Base-by-base conservation (phyloP, 1,140 invertebrate species). In the Scaptomyza pallida region DNA sequence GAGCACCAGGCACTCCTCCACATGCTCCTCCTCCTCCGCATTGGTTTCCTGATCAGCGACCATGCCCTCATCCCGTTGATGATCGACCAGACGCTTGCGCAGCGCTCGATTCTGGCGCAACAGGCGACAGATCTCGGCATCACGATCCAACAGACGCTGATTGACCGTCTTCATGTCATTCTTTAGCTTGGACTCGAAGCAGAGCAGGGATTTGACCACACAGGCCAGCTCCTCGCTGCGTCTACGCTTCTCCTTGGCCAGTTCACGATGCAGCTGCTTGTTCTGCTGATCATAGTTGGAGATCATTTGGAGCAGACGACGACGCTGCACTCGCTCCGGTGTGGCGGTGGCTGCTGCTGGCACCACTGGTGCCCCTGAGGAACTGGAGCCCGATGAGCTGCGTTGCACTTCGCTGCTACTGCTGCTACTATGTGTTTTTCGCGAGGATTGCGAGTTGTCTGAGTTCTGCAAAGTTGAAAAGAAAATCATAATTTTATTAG, bases 101-200 rank as follows among this genome's bases (percentile, higher is more conserved):
- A 91, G 55, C 2, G 79, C 71, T 50, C 74, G 73, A 62, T 90
- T 90, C 23, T 83, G 78, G 3, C 78, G 71, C 33, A 85, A 35
- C 19, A 91, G 72, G 3, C 90, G 79, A 48, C 92, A 92, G 15
- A 95, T 95, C 23, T 95, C 92, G 17, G 92, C 92, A 82, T 95
- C 95, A 72, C 94, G 94, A 62, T 95, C 94, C 37, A 92, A 92
- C 2, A 95, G 89, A 55, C 94, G 92, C 62, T 93, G 93, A 35
- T 93, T 93, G 23, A 95, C 95, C 15, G 92, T 92, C 78, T 94
- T 94, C 88, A 95, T 95, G 81, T 95, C 95, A 56, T 93, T 93
- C 56, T 93, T 93, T 2, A 95, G 79, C 26, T 94, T 92, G 0
- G 94, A 93, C 76, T 95, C 95, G 15, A 95, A 93, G 12, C 93